Percentiles rank a stretch among this genome's conserved stretches.
These are phyloP conservation scores for Malurus cyaneus DNA, from an alignment of 2,113 vertebrate species.

Conservation along the genomic window DNA sequence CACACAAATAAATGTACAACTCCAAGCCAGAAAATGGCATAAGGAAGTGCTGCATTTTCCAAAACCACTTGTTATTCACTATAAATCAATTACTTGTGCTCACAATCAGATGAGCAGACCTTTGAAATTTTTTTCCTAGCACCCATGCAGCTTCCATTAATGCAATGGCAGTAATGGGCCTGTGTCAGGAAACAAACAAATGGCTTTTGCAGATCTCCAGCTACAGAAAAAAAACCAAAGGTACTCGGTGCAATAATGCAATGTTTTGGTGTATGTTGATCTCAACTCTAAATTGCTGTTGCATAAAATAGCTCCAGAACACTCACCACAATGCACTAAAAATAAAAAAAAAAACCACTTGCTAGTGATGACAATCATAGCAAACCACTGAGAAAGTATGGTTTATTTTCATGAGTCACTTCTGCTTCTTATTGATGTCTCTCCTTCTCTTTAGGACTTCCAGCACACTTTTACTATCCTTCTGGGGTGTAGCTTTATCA, in stretches of 20 bases:
- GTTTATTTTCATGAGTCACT: not conserved
- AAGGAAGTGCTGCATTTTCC: not conserved
- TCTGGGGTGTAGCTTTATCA: not conserved
- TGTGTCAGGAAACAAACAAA: not conserved
- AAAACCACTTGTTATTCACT: not conserved
- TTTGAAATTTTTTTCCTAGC: not conserved
- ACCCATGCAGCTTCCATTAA: not conserved
- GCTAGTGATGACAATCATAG: not conserved
- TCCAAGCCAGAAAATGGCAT: not conserved
- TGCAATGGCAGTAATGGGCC: not conserved
- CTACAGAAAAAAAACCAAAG: not conserved
- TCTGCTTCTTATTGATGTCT: not conserved
- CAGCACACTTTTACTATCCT: not conserved
- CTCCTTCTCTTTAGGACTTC: not conserved
- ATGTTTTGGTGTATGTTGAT: not conserved
- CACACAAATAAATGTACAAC: not conserved
- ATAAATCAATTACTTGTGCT: constrained; percentile 41
- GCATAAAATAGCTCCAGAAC: not conserved
- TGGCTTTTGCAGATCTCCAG: not conserved
- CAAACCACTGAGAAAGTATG: not conserved
- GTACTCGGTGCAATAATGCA: not conserved
- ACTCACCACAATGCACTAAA: not conserved
- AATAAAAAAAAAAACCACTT: not conserved
- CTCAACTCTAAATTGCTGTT: not conserved
- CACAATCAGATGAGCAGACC: not conserved